A percentile compares a stretch with the other conserved stretches of the same genome.
Conservation (phyloP, 1,140 invertebrate species). For the Marisa cornuarietis region DNA sequence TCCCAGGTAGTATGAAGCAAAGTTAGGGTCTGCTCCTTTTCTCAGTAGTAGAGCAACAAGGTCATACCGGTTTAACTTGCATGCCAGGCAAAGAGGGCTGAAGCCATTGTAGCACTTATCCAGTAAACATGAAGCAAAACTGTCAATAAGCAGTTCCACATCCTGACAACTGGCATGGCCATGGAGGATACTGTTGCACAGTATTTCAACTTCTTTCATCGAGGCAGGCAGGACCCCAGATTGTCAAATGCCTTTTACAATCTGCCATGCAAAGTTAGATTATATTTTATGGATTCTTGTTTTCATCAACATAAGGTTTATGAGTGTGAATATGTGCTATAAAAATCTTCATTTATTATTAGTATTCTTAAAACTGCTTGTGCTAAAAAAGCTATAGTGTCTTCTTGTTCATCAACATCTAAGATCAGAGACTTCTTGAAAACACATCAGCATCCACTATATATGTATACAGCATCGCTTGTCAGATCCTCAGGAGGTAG, state of each 20-base stretch:
- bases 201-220: conserved; percentile 1
- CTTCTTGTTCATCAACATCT: too few species aligned
- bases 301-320: too few species aligned
- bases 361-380: too few species aligned
- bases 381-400: too few species aligned
- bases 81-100: conserved; percentile 30
- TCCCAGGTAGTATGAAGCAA: background rate
- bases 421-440: too few species aligned
- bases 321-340: too few species aligned
- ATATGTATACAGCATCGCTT: too few species aligned
- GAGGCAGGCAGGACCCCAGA: background rate
- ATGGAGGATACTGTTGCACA: conserved; percentile 7
- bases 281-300: background rate
- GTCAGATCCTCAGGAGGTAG: too few species aligned
- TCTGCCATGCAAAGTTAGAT: background rate
- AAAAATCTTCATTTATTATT: too few species aligned
- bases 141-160: conserved; percentile 13
- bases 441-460: too few species aligned
- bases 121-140: background rate
- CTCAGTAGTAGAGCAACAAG: conserved; percentile 24
- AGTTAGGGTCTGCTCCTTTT: conserved; percentile 22
- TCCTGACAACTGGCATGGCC: conserved; percentile 12
- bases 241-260: background rate
- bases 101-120: conserved; percentile 2
- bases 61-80: conserved; percentile 29